Base-by-base conservation (phyloP, 92 coral and sea anemone genomes). In the Heteractis magnifica region DNA sequence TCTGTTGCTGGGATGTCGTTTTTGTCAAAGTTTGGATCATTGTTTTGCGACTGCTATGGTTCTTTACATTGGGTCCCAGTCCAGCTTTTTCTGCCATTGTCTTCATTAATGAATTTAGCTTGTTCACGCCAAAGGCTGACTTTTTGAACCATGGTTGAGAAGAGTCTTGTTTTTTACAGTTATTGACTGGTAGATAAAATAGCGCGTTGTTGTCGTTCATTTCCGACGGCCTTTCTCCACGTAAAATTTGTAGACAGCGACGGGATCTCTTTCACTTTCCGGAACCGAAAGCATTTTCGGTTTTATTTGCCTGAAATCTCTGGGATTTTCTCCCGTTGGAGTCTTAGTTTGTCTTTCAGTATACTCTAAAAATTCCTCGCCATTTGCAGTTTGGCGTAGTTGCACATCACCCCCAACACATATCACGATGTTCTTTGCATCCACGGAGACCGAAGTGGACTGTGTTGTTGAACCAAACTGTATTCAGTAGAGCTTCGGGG, bases 131-230 rank as follows among this genome's bases (percentile, higher is more conserved):
- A 65, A 65, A 8, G 15, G 73, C 73, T 11, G 73, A 65, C 73
- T 18, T 65, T 65, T 65, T 55, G 59, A 1, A 1, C 59, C 1
- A 55, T 55, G 2, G 59, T 55, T 55, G 0, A 13, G 68, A 4
- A 60, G 68, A 10, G 4, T 60, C 68, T 60, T 60, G 68, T 8
- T 60, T 4, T 60, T 60, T 60, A 16, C 84, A 71, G 72, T 85
- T 85, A 77, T 87, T 92, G 79, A 85, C 85, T 15, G 92, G 92
- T 4, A 90, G 84, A 59, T 90, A 90, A 88, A 92, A 87, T 53
- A 87, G 96, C 26, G 89, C 85, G 78, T 85, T 81, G 56, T 78
- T 75, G 65, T 51, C 79, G 77, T 88, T 92, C 88, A 84, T 92
- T 77, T 92, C 84, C 78, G 80, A 5, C 20, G 92, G 87, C 26